phyloP scores from a whole-genome alignment of 2,797 vertebrate species.

The Argentina silus region DNA sequence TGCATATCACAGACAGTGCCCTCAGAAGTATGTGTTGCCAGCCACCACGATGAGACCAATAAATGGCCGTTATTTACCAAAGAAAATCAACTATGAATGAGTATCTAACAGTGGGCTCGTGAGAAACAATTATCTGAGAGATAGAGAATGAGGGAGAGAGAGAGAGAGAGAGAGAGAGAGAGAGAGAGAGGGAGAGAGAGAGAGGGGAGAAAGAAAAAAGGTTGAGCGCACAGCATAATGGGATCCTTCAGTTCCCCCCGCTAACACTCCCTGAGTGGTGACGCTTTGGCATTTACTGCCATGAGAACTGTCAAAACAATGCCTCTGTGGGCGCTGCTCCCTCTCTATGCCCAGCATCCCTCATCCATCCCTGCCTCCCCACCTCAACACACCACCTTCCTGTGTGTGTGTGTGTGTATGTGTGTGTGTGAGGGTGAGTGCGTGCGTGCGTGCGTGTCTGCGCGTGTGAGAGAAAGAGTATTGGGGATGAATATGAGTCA shows the following conservation, averaged over 20 bases:
- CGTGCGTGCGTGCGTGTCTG: slow-evolving; percentile 10
- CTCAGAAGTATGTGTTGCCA: neutral
- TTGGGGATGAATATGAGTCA: neutral
- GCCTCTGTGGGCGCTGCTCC: slow-evolving; percentile 29
- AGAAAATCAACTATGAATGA: slow-evolving; percentile 1
- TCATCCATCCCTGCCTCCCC: slow-evolving; percentile 31
- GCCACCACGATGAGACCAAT: neutral
- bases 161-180: slow-evolving; percentile 22
- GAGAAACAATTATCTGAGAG: slow-evolving; percentile 3
- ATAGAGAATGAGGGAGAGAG: slow-evolving; percentile 21
- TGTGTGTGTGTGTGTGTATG: slow-evolving; percentile 21
- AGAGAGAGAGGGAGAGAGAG: neutral
- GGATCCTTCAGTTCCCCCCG: slow-evolving; percentile 47
- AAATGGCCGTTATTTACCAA: slow-evolving; percentile 5
- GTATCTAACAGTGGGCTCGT: neutral
- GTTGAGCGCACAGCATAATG: slow-evolving; percentile 48
- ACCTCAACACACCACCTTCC: slow-evolving; percentile 25
- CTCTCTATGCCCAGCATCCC: slow-evolving; percentile 20
- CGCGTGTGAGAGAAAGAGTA: neutral
- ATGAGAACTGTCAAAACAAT: slow-evolving; percentile 58
- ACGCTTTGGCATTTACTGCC: slow-evolving; percentile 58
- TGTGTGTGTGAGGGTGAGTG: slow-evolving; percentile 7
- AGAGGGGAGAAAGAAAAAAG: slow-evolving; percentile 24
- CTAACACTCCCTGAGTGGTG: slow-evolving; percentile 48
- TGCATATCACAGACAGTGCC: neutral